Evolutionary conservation across 1,140 invertebrate species (phyloP), one percentile per base, ranked within the genome.

Genomic region (Zaprionus taronus): DNA sequence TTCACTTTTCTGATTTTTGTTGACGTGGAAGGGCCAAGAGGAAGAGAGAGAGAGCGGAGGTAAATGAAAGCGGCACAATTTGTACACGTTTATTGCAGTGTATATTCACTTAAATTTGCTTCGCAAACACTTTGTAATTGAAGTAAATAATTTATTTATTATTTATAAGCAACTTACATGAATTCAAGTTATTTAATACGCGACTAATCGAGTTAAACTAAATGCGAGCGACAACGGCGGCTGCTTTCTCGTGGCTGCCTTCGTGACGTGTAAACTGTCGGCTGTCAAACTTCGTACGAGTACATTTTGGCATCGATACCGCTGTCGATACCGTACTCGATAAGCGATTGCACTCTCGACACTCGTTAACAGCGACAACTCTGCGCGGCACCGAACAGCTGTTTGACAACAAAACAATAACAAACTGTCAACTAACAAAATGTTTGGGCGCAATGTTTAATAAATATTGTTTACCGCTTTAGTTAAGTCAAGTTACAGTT

Each of bases 261-360:
- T 76, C 82, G 87, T 91, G 89, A 91, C 89, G 89, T 91, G 89
- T 86, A 80, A 83, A 83, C 72, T 85, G 64, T 78, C 81, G 58
- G 84, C 63, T 87, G 89, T 87, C 74, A 84, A 74, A 80, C 62
- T 76, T 81, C 81, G 76, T 57, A 57, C 31, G 28, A 71, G 22
- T 62, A 58, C 28, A 31, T 60, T 53, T 49, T 2, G 9, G 9
- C 38, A 72, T 66, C 78, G 74, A 79, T 79, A 55, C 31, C 5
- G 47, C 11, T 14, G 2, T 22, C 47, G n/a, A 22, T 2, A 4
- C 28, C 5, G 9, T 14, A 28, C 31, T 41, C 24, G 24, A 57
- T 58, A 7, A 1, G 17, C 26, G 26, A 49, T 62, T 38, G 53
- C 44, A 17, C 31, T 5, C 6, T 14, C 5, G 22, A 0, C 5